A percentile compares a stretch with the other conserved stretches of the same genome.
phyloP scores from a whole-genome alignment of 2,888 invertebrate species.

The Lithophane socia region DNA sequence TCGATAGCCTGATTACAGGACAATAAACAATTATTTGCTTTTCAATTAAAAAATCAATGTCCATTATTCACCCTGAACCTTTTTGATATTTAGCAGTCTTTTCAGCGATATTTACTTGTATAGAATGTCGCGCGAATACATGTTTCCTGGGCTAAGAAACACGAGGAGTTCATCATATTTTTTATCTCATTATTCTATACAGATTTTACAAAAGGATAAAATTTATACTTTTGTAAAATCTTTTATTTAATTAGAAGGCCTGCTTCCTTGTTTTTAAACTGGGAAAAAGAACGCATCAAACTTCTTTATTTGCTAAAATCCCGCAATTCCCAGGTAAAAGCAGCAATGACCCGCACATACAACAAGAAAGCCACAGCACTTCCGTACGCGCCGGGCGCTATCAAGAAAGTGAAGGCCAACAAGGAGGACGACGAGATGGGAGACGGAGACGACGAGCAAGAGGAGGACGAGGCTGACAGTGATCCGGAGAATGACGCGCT shows the following conservation, averaged over 20 bases:
- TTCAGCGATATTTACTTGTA: neutral
- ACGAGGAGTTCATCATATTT: no score
- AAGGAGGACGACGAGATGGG: conserved; percentile 67
- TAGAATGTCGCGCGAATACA: no score
- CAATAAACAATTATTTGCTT: no score
- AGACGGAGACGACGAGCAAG: conserved; percentile 84
- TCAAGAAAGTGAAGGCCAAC: conserved; percentile 91
- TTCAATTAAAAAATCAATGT: neutral
- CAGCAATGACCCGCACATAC: conserved; percentile 97
- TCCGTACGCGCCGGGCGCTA: conserved; percentile 93
- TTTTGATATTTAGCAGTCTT: neutral
- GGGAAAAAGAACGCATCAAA: no score
- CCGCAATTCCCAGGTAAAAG: conserved; percentile 92
- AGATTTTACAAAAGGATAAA: no score
- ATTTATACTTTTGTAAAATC: no score
- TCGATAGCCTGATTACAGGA: no score
- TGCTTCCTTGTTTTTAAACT: no score
- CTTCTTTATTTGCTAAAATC: no score
- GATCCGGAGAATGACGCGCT: conserved; percentile 93
- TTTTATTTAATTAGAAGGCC: no score
- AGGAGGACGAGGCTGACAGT: conserved; percentile 92
- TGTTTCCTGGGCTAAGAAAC: neutral
- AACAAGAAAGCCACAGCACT: conserved; percentile 95
- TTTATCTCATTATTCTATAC: no score
- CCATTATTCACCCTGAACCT: neutral